A percentile compares a stretch with the other conserved stretches of the same genome.
Conservation (phyloP, 2,888 invertebrate genomes). For the Trichopoda pennipes region DNA sequence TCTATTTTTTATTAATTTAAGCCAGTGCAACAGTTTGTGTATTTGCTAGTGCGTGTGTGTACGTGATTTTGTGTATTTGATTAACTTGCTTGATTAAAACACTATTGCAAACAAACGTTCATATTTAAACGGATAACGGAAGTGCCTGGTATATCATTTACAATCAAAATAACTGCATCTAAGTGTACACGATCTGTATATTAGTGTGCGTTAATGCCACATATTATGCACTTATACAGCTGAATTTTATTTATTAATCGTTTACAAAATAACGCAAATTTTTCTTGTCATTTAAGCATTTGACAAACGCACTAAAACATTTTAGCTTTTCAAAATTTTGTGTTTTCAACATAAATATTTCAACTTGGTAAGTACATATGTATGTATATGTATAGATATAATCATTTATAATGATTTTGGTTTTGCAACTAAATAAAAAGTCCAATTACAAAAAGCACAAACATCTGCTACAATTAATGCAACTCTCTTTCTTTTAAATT, state of each 20-base stretch:
- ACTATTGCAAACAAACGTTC: slow-evolving; percentile 31
- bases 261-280: slow-evolving; percentile 25
- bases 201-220: neutral
- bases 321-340: slow-evolving; percentile 6
- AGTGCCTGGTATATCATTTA: slow-evolving; percentile 63
- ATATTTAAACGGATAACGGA: slow-evolving; percentile 65
- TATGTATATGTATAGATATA: too few species aligned
- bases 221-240: slow-evolving; percentile 9
- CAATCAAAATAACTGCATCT: slow-evolving; percentile 33
- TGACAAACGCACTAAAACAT: neutral
- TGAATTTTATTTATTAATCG: neutral
- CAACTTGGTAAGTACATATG: slow-evolving; percentile 20
- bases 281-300: neutral
- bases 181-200: neutral
- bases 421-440: too few species aligned
- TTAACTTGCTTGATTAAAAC: slow-evolving; percentile 41
- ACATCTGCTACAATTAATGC: too few species aligned
- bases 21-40: slow-evolving; percentile 9
- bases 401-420: too few species aligned
- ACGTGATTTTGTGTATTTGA: slow-evolving; percentile 2
- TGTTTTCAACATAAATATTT: neutral
- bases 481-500: too few species aligned
- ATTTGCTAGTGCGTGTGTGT: slow-evolving; percentile 1
- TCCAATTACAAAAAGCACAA: too few species aligned
- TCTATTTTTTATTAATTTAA: slow-evolving; percentile 7